Base-by-base conservation (phyloP, 2,113 vertebrate genomes). In the Myotis yumanensis region DNA sequence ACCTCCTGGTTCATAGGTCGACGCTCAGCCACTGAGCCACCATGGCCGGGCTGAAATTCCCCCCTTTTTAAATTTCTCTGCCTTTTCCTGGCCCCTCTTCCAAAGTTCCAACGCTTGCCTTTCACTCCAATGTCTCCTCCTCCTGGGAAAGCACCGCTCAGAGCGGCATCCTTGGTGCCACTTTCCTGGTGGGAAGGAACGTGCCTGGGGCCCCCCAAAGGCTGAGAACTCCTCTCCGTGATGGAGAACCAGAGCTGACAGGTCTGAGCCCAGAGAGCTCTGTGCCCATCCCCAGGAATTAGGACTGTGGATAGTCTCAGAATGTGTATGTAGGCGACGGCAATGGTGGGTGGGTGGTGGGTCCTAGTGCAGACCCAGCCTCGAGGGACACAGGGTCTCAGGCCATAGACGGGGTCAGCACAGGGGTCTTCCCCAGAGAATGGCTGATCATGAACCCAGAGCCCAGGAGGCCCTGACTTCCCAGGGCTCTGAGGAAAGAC, bases 311-410 rank as follows among this genome's bases (percentile, higher is more conserved):
- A 16, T 7, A 25, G 25, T 52, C 68, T 81, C 59, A 35, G 48
- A 10, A 5, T 30, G 22, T 3, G 59, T 23, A 32, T 23, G 35
- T 3, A 54, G 40, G 22, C n/a, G 8, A 51, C 5, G 32, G 30
- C 0, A 11, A n/a, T 1, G 22, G 32, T 6, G 3, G 20, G 25
- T 7, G 1, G 46, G 20, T 4, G 16, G 30, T 14, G 30, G 77
- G 32, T 54, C 8, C 20, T 66, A 9, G 17, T 5, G 59, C 25
- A 51, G 71, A 66, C 11, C 5, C 3, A 40, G 12, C 71, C 81
- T 64, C 0, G 0, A 46, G 66, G 14, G 35, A 37, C 22, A 5
- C 3, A 16, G 2, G 30, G 18, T 79, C 72, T 68, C 73, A 73
- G 18, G 12, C 79, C 79, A 15, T 5, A 84, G 59, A 54, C 12